Evolutionary conservation across 2,888 invertebrate genomes (phyloP), one percentile per base, ranked within the genome.

Genomic region (Noctua janthina): DNA sequence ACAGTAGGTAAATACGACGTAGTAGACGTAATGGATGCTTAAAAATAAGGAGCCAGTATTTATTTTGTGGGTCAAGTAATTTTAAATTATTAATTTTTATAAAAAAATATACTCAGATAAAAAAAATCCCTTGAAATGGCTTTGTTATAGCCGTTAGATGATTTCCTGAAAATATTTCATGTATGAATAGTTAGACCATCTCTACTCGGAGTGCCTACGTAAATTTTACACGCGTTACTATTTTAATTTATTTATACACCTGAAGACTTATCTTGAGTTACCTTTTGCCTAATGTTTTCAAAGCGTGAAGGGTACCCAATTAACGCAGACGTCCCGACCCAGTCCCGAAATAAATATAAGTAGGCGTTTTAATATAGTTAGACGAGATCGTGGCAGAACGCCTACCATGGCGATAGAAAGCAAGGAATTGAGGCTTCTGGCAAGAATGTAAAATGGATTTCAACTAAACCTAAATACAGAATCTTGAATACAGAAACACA

Each of bases 221-320:
- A 23, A 43, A n/a, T 46, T 68, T 35, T 76, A n/a, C 17, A 35
- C 78, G 17, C 3, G n/a, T 56, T 46, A 77, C n/a, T 49, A 46
- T 43, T 59, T 66, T 46, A 35, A 54, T 78, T 54, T 54, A 78
- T 76, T 49, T 43, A 8, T 39, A 46, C 2, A 83, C 15, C 39
- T 76, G 51, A 51, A 77, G 59, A 35, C 15, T 78, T 51, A 20
- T 59, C 49, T 78, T 51, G 43, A 68, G n/a, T 78, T 78, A 83
- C 67, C 43, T 15, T 51, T 83, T 59, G 51, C 67, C 59, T 83
- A 84, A 84, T 83, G 78, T 83, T 83, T 85, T 72, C 74, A 67
- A 81, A 68, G 66, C 35, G 62, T 59, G 51, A 69, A 51, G 64
- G 49, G 67, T 59, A 83, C 56, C 56, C 67, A 77, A 80, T 80